phyloP scores from a whole-genome alignment of 2,797 vertebrate genomes.

The Tauraco hartlaubi region DNA sequence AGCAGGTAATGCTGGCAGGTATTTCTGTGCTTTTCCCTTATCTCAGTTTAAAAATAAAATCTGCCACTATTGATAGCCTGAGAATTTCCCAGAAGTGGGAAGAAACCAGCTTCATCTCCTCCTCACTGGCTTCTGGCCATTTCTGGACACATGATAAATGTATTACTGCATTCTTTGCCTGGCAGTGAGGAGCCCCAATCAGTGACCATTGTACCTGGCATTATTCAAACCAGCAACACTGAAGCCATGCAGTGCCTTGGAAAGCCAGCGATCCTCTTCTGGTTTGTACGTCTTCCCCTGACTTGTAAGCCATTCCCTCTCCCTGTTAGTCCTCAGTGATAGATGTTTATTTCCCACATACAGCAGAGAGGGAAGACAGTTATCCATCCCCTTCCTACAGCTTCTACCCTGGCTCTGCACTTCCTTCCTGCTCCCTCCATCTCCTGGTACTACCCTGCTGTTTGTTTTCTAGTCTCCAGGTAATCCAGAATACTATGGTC shows the following conservation, averaged over 20 bases:
- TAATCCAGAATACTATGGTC: background rate
- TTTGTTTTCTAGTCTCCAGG: background rate
- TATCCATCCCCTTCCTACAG: background rate
- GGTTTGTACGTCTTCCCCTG: background rate
- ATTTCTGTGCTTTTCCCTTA: background rate
- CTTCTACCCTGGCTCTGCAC: background rate
- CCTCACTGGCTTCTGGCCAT: background rate
- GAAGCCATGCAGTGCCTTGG: background rate
- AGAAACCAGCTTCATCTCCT: background rate
- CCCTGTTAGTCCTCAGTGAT: accelerated
- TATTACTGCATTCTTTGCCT: background rate
- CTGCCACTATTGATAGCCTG: background rate
- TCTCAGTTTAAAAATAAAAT: background rate
- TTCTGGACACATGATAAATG: background rate
- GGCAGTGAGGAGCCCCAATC: background rate
- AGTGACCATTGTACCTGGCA: background rate
- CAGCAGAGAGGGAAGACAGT: background rate
- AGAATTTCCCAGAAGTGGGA: background rate
- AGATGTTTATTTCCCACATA: background rate
- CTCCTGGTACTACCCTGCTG: background rate
- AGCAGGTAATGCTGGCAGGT: background rate
- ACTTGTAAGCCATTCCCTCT: background rate
- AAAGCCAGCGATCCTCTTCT: background rate
- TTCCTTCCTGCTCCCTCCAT: background rate
- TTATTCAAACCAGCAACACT: background rate